Base-by-base conservation (phyloP, 2,797 vertebrate species). In the Galaxias olidus region DNA sequence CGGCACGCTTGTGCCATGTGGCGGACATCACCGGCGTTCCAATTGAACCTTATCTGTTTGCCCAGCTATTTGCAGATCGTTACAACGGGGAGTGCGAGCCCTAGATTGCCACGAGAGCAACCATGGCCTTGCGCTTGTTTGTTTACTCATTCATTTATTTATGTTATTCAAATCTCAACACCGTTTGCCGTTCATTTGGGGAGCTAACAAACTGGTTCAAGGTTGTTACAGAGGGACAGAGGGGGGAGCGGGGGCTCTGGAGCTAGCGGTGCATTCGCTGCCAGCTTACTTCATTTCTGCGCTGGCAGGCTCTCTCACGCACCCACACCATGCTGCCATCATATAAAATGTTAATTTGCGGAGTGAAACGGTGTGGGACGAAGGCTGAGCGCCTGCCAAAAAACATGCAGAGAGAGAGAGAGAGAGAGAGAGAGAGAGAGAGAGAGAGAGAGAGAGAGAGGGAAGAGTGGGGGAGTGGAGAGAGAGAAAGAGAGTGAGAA, bases 51-150 rank as follows among this genome's bases (percentile, higher is more conserved):
- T 76, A 90, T 90, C 86, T 88, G 65, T 10, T 65, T 75, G 77
- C 76, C 86, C 88, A 89, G 88, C 77, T 88, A 90, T 91, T 89
- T 91, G 87, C 86, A 86, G 84, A 86, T 89, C 86, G 85, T 90
- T 89, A 89, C 79, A 79, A 75, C 62, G 30, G 75, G 44, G 75
- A 81, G 77, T 57, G 72, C 71, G 59, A 66, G 76, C 78, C 77
- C 74, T 63, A 72, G 79, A 87, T 83, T 85, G 81, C 79, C 84
- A 73, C 78, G 54, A 71, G 72, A 86, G 76, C 62, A 4, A 65
- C 59, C 61, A 73, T 61, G 48, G 81, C 78, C 82, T 77, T 74
- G 79, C 67, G 80, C 69, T 68, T 68, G 71, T 80, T 84, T 90
- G 86, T 91, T 90, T 89, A 84, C 84, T 75, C 68, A 19, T 84